phyloP scores from a whole-genome alignment of 2,888 invertebrate species.

The Pheosia tremula region DNA sequence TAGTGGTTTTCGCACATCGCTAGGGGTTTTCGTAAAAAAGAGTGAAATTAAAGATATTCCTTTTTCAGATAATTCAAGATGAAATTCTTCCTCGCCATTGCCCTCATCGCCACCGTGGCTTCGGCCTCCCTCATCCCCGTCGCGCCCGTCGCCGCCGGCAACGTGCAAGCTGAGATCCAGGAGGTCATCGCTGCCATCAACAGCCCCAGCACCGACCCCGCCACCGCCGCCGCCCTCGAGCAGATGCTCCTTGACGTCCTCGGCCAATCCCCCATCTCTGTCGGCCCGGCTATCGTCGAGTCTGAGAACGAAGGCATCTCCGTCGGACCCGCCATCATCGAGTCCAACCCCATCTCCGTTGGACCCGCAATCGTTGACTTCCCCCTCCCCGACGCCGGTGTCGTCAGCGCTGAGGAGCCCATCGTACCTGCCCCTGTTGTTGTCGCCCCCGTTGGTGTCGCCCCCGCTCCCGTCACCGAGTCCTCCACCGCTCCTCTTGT shows the following conservation, averaged over 20 bases:
- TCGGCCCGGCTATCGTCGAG: conserved; percentile 20
- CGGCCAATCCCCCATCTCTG: conserved; percentile 23
- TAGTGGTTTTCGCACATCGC: no score
- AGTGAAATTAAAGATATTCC: no score
- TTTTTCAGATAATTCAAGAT: conserved; percentile 15
- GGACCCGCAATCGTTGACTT: conserved; percentile 43
- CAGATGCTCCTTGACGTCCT: conserved; percentile 37
- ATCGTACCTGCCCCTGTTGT: conserved; percentile 14
- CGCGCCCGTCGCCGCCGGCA: conserved; percentile 15
- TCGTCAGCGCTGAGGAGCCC: conserved; percentile 13
- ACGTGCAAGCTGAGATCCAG: conserved; percentile 35
- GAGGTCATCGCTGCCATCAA: conserved; percentile 35
- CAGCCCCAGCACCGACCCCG: conserved; percentile 37
- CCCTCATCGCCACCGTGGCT: conserved; percentile 27
- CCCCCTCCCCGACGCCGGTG: conserved; percentile 32
- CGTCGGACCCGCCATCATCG: conserved; percentile 34
- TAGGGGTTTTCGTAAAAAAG: no score
- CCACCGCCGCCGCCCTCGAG: conserved; percentile 34
- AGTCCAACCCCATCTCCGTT: conserved; percentile 33
- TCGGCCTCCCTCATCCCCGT: conserved; percentile 14
- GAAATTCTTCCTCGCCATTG: conserved; percentile 24
- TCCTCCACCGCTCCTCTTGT: conserved; percentile 38
- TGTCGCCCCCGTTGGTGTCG: conserved; percentile 25
- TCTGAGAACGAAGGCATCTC: conserved; percentile 24
- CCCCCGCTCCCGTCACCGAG: conserved; percentile 22